phyloP scores from a whole-genome alignment of 35 echinoderm and acorn worm genomes.

The Anneissia japonica region DNA sequence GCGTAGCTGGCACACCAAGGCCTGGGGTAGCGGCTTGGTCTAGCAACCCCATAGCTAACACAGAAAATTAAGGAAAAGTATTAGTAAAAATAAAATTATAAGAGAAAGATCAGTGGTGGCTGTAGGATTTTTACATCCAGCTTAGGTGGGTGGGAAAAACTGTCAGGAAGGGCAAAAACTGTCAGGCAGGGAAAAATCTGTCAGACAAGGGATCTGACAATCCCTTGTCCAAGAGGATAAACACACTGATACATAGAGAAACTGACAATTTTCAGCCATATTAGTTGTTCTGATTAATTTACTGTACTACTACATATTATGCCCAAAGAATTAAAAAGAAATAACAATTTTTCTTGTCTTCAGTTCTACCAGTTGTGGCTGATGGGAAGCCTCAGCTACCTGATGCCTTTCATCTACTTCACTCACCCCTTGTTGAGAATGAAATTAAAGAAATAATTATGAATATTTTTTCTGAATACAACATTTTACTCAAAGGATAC shows the following conservation, averaged over 20 bases:
- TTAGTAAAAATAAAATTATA: not conserved
- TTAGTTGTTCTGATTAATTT: no score
- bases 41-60: conserved; percentile 55
- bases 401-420: no score
- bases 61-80: conserved; percentile 7
- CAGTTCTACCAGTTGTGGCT: not conserved
- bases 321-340: not conserved
- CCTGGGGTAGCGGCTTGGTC: conserved; percentile 36
- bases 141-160: not conserved
- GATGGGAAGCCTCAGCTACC: no score
- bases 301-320: not conserved
- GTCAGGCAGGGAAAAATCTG: not conserved
- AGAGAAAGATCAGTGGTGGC: not conserved
- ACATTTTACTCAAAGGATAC: conserved; percentile 72
- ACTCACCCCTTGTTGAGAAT: no score
- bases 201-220: not conserved
- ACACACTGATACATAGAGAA: no score
- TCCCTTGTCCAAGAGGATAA: no score
- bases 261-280: no score
- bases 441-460: no score
- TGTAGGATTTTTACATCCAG: not conserved
- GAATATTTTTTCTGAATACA: no score
- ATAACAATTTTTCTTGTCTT: not conserved
- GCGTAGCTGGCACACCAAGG: conserved; percentile 6
- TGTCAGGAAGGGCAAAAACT: no score